Base-by-base conservation (phyloP, 2,888 invertebrate genomes). In the Aplocera efformata region DNA sequence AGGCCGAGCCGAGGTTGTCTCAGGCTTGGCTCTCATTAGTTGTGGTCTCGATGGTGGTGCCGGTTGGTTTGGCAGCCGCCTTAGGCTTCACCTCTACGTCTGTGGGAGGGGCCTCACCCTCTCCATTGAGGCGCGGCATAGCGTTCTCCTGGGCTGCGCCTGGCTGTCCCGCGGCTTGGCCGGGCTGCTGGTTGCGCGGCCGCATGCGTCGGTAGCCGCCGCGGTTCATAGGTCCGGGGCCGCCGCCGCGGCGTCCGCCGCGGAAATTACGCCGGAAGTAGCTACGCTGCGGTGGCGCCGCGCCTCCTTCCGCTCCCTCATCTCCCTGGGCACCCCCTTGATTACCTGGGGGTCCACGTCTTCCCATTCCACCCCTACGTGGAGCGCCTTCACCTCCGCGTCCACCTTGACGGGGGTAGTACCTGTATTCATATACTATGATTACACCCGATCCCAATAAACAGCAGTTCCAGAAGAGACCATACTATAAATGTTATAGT, bases 221-320 rank as follows among this genome's bases (percentile, higher is more conserved):
- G 50, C 83, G 81, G 63, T 80, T 81, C 78, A 81, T 75, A 1
- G 82, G 80, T 22, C 83, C 81, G 1, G 81, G 73, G 1, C 79
- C 82, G 29, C 71, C 79, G 28, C 85, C 79, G 10, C 91, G 91
- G 54, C 92, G 89, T 56, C 92, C 92, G 31, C 93, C 92, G 54
- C 93, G 92, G 89, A 91, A 92, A 74, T 94, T 94, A 57, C 93
- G 92, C 63, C 93, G 93, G 92, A 92, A 94, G 81, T 92, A 94
- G 63, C 68, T 90, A 72, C 88, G 79, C 69, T 86, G 86, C 50
- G 82, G 79, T 68, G 80, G 78, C 50, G 75, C 75, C 50, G 72
- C 78, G 52, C 68, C 80, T 50, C 63, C 85, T 57, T 72, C 84
- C 67, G 75, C 84, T 47, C 72, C 85, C 65, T 75, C 88, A 49